Conservation (phyloP, 2,113 vertebrate genomes). For the Gnathonemus echidnorhynchus region DNA sequence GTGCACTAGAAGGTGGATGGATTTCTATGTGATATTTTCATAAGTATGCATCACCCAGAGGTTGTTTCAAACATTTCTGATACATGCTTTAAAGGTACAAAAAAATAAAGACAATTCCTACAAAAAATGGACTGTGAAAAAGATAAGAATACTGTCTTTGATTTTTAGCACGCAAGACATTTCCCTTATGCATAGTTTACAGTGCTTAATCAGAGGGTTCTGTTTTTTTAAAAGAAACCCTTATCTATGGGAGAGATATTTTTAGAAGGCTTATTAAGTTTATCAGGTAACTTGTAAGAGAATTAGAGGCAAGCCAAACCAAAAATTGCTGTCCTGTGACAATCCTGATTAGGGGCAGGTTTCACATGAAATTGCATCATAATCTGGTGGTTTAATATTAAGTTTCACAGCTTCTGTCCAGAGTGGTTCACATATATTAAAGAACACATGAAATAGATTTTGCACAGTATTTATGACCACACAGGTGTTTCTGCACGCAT, state of each 20-base stretch:
- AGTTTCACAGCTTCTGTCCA: background rate
- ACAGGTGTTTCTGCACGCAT: background rate
- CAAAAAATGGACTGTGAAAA: background rate
- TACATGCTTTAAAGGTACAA: background rate
- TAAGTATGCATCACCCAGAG: background rate
- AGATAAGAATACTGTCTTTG: background rate
- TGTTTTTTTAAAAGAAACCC: background rate
- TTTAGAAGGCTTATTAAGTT: background rate
- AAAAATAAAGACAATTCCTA: background rate
- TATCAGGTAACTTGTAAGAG: background rate
- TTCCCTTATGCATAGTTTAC: slow-evolving; percentile 2
- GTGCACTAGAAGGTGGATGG: background rate
- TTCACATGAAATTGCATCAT: background rate
- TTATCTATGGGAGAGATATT: background rate
- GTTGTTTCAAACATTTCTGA: background rate
- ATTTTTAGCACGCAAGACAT: background rate
- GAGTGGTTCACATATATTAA: background rate
- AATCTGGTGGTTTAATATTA: background rate
- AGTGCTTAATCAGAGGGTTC: background rate
- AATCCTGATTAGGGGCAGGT: background rate
- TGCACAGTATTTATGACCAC: background rate
- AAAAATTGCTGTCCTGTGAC: background rate
- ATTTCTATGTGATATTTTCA: background rate
- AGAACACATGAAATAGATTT: background rate
- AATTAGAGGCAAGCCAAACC: background rate